Evolutionary conservation across 1,140 invertebrate species (phyloP).

Genomic region (Holcopasites calliopsidis): DNA sequence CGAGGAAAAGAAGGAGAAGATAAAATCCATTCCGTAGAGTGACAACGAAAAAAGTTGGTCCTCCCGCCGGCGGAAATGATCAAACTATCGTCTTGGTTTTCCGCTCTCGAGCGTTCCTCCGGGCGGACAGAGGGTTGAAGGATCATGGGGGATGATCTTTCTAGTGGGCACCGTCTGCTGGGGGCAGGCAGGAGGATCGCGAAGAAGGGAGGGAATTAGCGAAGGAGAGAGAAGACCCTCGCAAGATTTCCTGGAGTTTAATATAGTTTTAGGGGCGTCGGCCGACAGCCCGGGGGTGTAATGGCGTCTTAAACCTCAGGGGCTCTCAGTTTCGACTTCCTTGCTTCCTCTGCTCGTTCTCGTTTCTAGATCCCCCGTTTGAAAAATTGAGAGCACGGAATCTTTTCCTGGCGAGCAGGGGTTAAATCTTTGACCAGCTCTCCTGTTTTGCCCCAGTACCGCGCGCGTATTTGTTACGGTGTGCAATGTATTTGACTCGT

Average conservation of each 20-base stretch:
- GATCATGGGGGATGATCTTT: constrained; percentile 57
- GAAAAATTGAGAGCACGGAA: constrained; percentile 55
- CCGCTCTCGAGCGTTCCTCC: constrained; percentile 49
- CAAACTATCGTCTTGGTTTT: constrained; percentile 73
- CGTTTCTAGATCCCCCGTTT: background rate
- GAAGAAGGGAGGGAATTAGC: constrained; percentile 66
- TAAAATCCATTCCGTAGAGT: background rate
- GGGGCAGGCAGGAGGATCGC: constrained; percentile 25
- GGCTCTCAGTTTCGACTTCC: constrained; percentile 67
- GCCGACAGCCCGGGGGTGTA: constrained; percentile 75
- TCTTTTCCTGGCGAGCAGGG: constrained; percentile 35
- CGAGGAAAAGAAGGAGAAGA: too few species aligned
- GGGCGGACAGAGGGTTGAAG: constrained; percentile 42
- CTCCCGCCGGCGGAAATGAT: constrained; percentile 67
- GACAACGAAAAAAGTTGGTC: constrained; percentile 47
- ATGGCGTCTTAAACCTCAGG: constrained; percentile 79
- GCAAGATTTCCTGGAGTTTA: constrained; percentile 78
- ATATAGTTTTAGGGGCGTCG: constrained; percentile 80
- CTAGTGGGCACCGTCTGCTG: background rate
- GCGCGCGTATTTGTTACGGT: background rate
- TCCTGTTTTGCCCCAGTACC: background rate
- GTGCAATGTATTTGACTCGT: background rate
- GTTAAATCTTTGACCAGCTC: constrained; percentile 52
- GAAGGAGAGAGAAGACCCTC: constrained; percentile 65
- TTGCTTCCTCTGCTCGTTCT: background rate